These are phyloP conservation scores for Rhopilema esculentum DNA, from an alignment of 30 jellyfish, hydroid and myxozoan genomes.

Conservation along the genomic window DNA sequence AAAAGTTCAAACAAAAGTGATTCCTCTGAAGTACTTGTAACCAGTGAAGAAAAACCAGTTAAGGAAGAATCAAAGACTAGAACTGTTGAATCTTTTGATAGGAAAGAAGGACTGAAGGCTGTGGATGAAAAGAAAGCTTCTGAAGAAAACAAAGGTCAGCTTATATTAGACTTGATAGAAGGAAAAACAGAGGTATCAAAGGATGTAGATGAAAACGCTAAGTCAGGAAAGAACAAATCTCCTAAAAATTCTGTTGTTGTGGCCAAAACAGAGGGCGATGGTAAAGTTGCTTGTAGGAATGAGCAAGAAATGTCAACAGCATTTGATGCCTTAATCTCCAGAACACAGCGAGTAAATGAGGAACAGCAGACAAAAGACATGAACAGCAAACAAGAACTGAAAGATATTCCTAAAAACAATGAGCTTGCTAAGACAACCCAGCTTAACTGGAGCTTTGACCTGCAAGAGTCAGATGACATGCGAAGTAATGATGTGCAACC, in stretches of 20 bases:
- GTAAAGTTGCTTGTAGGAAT: not conserved
- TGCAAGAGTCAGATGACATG: slow-evolving; percentile 45
- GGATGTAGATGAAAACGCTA: not conserved
- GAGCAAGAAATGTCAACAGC: slow-evolving; percentile 18
- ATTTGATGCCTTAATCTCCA: slow-evolving; percentile 41
- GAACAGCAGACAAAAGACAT: slow-evolving; percentile 11
- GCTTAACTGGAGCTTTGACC: slow-evolving; percentile 50
- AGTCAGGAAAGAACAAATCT: not conserved
- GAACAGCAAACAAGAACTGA: slow-evolving; percentile 10
- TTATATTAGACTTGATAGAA: slow-evolving; percentile 47
- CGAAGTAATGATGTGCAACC: slow-evolving; percentile 64
- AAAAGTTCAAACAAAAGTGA: not conserved
- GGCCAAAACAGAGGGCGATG: not conserved
- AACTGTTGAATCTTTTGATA: not conserved
- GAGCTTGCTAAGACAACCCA: not conserved
- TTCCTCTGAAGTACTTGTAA: not conserved
- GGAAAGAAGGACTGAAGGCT: not conserved
- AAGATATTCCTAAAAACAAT: slow-evolving; percentile 3
- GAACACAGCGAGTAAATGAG: slow-evolving; percentile 24
- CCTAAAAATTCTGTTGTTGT: not conserved
- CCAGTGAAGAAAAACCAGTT: not conserved
- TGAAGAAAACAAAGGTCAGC: slow-evolving; percentile 16
- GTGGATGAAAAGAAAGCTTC: not conserved
- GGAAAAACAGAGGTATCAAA: slow-evolving; percentile 29
- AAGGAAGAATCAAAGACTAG: not conserved